phyloP scores from a whole-genome alignment of 2,113 vertebrate genomes.

The Pandion haliaetus region DNA sequence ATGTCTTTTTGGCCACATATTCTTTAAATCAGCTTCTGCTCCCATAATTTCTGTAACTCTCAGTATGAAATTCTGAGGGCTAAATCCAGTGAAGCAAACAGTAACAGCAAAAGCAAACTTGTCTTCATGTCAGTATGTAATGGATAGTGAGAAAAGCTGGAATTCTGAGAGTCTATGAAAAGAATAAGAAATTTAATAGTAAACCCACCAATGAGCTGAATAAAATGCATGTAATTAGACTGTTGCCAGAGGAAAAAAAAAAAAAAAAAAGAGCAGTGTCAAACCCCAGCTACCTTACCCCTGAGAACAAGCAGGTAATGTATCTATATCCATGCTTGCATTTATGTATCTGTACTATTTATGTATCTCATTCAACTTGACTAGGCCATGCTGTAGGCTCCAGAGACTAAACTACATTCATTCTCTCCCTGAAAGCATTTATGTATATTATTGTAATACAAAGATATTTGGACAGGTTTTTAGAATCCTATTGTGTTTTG shows the following conservation, averaged over 20 bases:
- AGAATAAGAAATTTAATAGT: conserved; percentile 24
- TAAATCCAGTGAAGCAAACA: background rate
- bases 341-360: conserved; percentile 10
- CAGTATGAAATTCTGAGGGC: background rate
- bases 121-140: background rate
- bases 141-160: conserved; percentile 11
- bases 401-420: conserved; percentile 18
- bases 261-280: conserved; percentile 7
- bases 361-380: background rate
- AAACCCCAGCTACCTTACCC: conserved; percentile 12
- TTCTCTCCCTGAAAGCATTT: conserved; percentile 20
- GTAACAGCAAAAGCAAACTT: background rate
- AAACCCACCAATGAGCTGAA: conserved; percentile 40
- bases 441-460: conserved; percentile 23
- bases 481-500: conserved; percentile 21
- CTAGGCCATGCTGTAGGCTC: conserved; percentile 29
- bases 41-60: background rate
- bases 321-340: background rate
- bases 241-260: background rate
- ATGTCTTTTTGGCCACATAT: background rate
- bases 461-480: conserved; percentile 17
- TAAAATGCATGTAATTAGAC: conserved; percentile 34
- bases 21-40: background rate
- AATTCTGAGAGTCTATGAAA: conserved; percentile 7
- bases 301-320: conserved; percentile 36